A percentile compares a stretch with the other conserved stretches of the same genome.
phyloP scores from a whole-genome alignment of 2,797 vertebrate species.

The Adrianichthys oophorus region DNA sequence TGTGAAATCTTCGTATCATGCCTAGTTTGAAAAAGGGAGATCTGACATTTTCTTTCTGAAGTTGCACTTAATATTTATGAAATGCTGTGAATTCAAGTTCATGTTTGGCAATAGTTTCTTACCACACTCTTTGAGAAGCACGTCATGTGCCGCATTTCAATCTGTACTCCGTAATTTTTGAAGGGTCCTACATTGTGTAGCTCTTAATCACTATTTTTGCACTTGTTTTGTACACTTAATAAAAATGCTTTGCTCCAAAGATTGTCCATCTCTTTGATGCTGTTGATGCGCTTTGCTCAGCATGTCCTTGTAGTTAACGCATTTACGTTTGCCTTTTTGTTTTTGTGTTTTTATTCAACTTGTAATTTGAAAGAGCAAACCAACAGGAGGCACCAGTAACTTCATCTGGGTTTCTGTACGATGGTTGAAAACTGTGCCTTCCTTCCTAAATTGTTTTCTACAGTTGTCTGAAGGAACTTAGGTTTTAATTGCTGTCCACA shows the following conservation, averaged over 20 bases:
- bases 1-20: constrained; percentile 58
- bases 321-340: too few relatives aligned
- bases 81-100: constrained; percentile 65
- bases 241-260: constrained; percentile 76
- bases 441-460: too few relatives aligned
- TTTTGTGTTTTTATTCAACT: too few relatives aligned
- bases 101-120: constrained; percentile 59
- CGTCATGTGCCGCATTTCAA: constrained; percentile 60
- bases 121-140: constrained; percentile 51
- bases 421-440: too few relatives aligned
- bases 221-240: constrained; percentile 84
- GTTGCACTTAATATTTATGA: constrained; percentile 67
- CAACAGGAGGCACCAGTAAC: constrained; percentile 36
- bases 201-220: constrained; percentile 80
- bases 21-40: constrained; percentile 52
- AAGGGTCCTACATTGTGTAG: constrained; percentile 71
- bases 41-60: constrained; percentile 53
- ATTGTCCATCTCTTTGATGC: neutral
- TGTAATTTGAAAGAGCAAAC: neutral
- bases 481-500: neutral
- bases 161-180: constrained; percentile 64
- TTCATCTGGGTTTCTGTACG: neutral
- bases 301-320: too few relatives aligned
- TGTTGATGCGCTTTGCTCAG: neutral
- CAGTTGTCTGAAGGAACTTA: neutral